Conservation (phyloP, 2,113 vertebrate genomes). For the Catharus fuscescens region DNA sequence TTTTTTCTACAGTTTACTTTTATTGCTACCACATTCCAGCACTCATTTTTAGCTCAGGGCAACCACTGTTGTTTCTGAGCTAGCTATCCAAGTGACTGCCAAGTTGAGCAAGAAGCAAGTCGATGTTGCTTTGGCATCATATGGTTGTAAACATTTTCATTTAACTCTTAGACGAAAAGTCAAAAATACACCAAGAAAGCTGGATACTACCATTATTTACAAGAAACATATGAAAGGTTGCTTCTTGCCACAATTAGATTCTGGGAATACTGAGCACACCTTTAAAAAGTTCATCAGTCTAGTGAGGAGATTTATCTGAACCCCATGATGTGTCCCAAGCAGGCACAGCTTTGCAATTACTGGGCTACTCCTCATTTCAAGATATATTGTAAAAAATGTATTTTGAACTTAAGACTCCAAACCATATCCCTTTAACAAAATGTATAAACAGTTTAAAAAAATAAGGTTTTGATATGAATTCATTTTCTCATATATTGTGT, state of each 20-base stretch:
- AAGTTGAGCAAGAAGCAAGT: constrained; percentile 57
- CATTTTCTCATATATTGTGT: neutral
- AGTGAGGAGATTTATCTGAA: neutral
- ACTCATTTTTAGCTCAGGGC: constrained; percentile 57
- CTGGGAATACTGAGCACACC: neutral
- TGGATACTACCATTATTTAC: neutral
- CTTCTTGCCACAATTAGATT: neutral
- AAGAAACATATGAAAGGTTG: neutral
- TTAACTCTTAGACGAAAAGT: constrained; percentile 34
- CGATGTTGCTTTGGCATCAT: constrained; percentile 38
- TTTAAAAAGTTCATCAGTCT: neutral
- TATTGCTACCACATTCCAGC: constrained; percentile 53
- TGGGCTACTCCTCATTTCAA: neutral
- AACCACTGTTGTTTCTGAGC: constrained; percentile 51
- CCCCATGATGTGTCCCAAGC: neutral
- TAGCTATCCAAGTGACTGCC: constrained; percentile 44
- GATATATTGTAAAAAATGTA: neutral
- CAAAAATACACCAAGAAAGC: neutral
- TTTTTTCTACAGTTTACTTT: constrained; percentile 62
- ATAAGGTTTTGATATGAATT: neutral
- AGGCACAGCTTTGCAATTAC: neutral
- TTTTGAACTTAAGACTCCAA: neutral
- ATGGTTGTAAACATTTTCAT: constrained; percentile 37
- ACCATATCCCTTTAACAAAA: neutral
- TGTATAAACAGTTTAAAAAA: neutral